Evolutionary conservation across 2,888 invertebrate species (phyloP).

Genomic region (Argyresthia albistria): DNA sequence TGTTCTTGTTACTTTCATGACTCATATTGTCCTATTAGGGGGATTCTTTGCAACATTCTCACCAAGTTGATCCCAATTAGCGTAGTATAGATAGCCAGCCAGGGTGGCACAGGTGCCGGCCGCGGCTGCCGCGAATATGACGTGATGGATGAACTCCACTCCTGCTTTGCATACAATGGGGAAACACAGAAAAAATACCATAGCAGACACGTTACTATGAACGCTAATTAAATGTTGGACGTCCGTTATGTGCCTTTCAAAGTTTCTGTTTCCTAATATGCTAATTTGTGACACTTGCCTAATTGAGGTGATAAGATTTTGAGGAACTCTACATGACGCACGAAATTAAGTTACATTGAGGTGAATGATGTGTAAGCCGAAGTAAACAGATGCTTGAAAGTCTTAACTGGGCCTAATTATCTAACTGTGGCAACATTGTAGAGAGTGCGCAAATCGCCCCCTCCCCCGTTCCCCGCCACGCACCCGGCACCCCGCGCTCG

Average conservation of each 20-base stretch:
- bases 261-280: slow-evolving; percentile 7
- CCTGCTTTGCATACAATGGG: slow-evolving; percentile 67
- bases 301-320: neutral
- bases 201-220: slow-evolving; percentile 50
- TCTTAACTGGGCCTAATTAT: too few species aligned
- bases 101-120: slow-evolving; percentile 29
- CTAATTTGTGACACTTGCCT: neutral
- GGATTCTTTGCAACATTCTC: slow-evolving; percentile 17
- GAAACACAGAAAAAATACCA: slow-evolving; percentile 42
- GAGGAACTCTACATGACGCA: too few species aligned
- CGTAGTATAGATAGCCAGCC: slow-evolving; percentile 20
- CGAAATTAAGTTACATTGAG: too few species aligned
- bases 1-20: neutral
- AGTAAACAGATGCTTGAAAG: too few species aligned
- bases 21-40: neutral
- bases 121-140: slow-evolving; percentile 58
- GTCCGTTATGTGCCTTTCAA: slow-evolving; percentile 48
- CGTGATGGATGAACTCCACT: slow-evolving; percentile 59
- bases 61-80: slow-evolving; percentile 36
- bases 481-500: too few species aligned
- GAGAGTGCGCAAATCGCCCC: neutral
- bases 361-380: too few species aligned
- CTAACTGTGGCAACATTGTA: neutral
- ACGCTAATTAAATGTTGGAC: slow-evolving; percentile 59
- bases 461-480: neutral